These are phyloP conservation scores for Hypselothyrea guttata DNA, from an alignment of 2,888 invertebrate species.

Conservation along the genomic window DNA sequence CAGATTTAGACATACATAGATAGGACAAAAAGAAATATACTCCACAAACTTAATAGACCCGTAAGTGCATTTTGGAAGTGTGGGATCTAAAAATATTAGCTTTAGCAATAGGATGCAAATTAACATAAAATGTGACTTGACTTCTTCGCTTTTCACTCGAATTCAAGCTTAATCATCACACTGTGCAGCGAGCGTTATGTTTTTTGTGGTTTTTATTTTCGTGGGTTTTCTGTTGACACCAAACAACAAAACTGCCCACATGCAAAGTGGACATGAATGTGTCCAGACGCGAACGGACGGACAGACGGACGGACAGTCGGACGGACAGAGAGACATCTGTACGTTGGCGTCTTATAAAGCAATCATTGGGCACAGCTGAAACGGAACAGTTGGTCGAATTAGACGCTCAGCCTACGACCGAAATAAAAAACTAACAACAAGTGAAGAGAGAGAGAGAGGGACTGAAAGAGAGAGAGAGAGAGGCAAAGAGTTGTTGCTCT, in stretches of 20 bases:
- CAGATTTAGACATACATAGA: too few relatives aligned
- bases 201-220: constrained; percentile 4
- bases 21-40: too few relatives aligned
- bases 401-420: constrained; percentile 53
- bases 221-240: constrained; percentile 40
- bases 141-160: constrained; percentile 4
- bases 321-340: constrained; percentile 19
- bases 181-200: constrained; percentile 35
- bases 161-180: constrained; percentile 25
- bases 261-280: constrained; percentile 56
- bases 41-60: too few relatives aligned
- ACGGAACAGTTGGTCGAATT: constrained; percentile 41
- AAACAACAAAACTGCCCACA: constrained; percentile 63
- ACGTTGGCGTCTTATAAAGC: constrained; percentile 71
- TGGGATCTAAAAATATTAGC: too few relatives aligned
- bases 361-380: constrained; percentile 47
- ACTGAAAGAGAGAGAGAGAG: constrained; percentile 6
- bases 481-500: constrained; percentile 33
- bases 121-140: too few relatives aligned
- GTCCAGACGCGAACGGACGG: constrained; percentile 41
- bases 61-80: too few relatives aligned
- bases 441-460: constrained; percentile 5
- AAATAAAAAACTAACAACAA: background rate
- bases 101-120: too few relatives aligned
- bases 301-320: constrained; percentile 26